phyloP scores from a whole-genome alignment of 2,113 vertebrate genomes.

The Variabilichromis moorii region DNA sequence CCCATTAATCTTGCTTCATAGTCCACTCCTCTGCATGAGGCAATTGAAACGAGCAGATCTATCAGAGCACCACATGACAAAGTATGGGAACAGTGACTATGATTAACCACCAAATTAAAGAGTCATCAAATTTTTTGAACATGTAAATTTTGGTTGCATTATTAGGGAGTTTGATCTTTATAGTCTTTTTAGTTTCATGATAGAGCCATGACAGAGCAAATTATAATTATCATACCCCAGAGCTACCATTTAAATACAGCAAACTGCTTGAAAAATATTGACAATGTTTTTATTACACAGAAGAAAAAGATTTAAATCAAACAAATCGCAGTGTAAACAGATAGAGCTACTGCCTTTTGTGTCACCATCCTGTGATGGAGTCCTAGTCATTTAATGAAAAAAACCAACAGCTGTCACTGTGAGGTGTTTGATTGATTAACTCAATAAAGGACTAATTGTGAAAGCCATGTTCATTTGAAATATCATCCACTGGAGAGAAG shows the following conservation, averaged over 20 bases:
- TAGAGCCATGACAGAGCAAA: not conserved
- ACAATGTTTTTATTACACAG: not conserved
- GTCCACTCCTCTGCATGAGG: not conserved
- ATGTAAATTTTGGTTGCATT: not conserved
- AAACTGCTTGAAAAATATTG: not conserved
- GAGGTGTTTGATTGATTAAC: slow-evolving; percentile 39
- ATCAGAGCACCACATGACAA: not conserved
- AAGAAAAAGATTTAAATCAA: not conserved
- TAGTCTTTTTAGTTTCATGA: not conserved
- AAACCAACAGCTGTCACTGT: not conserved
- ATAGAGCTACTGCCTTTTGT: not conserved
- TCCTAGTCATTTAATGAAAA: not conserved
- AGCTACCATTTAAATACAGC: not conserved
- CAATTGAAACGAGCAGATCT: slow-evolving; percentile 6
- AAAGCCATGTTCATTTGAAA: slow-evolving; percentile 19
- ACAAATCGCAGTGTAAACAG: not conserved
- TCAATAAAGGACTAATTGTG: slow-evolving; percentile 42
- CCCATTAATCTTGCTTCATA: not conserved
- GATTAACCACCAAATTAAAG: not conserved
- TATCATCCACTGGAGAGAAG: not conserved
- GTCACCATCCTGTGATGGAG: not conserved
- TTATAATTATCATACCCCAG: not conserved
- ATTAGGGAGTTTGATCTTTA: not conserved
- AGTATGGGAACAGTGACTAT: not conserved
- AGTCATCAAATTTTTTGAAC: not conserved